Evolutionary conservation across 2,797 vertebrate species (phyloP).

Genomic region (Mormyrops attenuatus): DNA sequence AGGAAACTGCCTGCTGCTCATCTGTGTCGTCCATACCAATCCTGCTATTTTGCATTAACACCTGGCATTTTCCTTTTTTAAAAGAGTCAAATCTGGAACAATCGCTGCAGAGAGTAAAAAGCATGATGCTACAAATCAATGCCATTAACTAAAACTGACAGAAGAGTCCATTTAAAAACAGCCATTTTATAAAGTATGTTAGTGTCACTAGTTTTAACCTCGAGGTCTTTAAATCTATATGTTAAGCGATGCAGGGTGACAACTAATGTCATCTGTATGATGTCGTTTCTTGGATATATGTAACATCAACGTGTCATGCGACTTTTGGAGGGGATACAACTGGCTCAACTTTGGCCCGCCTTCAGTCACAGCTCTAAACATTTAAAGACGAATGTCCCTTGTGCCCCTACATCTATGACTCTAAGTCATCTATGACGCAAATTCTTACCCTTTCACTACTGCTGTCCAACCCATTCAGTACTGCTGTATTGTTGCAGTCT

Average conservation of each 20-base stretch:
- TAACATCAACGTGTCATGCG: not conserved
- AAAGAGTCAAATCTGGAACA: slow-evolving; percentile 10
- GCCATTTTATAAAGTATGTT: not conserved
- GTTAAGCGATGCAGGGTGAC: not conserved
- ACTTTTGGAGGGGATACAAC: not conserved
- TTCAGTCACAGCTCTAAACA: not conserved
- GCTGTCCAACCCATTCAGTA: not conserved
- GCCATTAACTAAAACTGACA: not conserved
- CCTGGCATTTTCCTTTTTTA: not conserved
- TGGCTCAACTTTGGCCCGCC: not conserved
- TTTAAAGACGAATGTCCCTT: not conserved
- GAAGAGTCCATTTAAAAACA: not conserved
- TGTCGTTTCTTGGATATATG: not conserved
- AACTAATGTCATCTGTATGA: not conserved
- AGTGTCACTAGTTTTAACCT: not conserved
- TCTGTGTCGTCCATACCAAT: slow-evolving; percentile 11
- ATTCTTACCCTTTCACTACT: no score
- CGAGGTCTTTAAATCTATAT: not conserved
- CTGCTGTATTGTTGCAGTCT: not conserved
- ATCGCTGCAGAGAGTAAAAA: slow-evolving; percentile 1
- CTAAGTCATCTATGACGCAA: no score
- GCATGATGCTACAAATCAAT: not conserved
- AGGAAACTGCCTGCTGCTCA: slow-evolving; percentile 19
- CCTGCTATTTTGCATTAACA: not conserved
- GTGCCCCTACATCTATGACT: not conserved